phyloP scores from a whole-genome alignment of 2,888 invertebrate genomes.

The Ramazzottius varieornatus region DNA sequence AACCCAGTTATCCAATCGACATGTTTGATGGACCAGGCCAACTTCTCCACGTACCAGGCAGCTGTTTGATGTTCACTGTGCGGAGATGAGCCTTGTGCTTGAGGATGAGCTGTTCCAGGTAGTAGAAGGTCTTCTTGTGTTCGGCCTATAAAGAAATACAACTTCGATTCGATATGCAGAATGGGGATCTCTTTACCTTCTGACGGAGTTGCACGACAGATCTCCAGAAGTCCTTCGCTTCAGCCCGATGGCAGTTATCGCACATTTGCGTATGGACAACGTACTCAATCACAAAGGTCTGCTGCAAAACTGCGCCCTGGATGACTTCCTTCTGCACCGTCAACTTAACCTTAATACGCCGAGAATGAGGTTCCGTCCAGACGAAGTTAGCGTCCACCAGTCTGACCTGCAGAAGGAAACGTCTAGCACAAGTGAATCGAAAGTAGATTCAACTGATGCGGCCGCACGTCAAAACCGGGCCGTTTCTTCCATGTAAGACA shows the following conservation, averaged over 20 bases:
- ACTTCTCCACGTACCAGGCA: conserved; percentile 34
- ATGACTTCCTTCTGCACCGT: conserved; percentile 75
- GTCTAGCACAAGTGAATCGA: neutral
- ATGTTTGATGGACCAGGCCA: neutral
- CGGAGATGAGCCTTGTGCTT: conserved; percentile 77
- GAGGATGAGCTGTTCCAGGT: conserved; percentile 79
- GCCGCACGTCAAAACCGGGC: too few relatives aligned
- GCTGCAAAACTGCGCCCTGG: conserved; percentile 66
- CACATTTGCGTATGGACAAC: conserved; percentile 78
- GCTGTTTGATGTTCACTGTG: conserved; percentile 60
- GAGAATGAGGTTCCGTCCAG: conserved; percentile 98
- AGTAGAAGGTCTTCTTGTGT: conserved; percentile 89
- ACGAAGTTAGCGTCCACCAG: conserved; percentile 83
- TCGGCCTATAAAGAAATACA: conserved; percentile 35
- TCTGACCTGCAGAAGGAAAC: conserved; percentile 34
- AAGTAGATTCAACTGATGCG: too few relatives aligned
- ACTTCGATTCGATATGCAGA: neutral
- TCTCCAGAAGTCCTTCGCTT: conserved; percentile 93
- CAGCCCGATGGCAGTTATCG: conserved; percentile 76
- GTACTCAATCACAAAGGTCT: conserved; percentile 82
- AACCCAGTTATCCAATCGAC: conserved; percentile 9
- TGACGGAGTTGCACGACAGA: conserved; percentile 38
- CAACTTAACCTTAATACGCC: conserved; percentile 74
- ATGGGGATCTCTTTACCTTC: conserved; percentile 16
- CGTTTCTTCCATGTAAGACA: too few relatives aligned